Percentiles rank a stretch among this genome's conserved stretches.
These are phyloP conservation scores for Phrynocephalus guinanensis DNA, from an alignment of 2,797 vertebrate species.

Conservation along the genomic window DNA sequence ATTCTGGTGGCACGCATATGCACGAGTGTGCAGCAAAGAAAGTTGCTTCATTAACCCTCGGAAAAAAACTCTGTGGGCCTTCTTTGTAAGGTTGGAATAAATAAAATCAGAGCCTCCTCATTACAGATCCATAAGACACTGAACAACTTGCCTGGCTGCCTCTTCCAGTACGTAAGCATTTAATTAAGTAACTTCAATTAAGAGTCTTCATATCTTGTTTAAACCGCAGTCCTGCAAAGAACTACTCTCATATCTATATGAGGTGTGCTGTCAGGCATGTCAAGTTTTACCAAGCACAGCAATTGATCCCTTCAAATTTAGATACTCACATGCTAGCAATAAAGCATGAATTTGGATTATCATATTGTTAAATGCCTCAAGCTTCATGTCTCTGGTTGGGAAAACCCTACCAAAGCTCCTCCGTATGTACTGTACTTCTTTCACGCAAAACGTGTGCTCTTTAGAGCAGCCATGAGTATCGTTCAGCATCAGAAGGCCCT, in stretches of 20 bases:
- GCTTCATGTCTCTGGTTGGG: neutral
- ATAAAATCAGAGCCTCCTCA: neutral
- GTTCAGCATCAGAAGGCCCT: neutral
- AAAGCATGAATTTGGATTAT: neutral
- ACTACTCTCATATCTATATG: neutral
- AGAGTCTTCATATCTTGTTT: neutral
- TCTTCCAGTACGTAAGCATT: slow-evolving; percentile 8
- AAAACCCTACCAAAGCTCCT: neutral
- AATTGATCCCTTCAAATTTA: slow-evolving; percentile 3
- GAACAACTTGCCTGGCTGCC: neutral
- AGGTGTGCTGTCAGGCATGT: neutral
- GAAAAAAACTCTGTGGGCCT: neutral
- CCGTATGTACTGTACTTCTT: neutral
- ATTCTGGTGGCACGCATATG: neutral
- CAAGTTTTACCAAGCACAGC: neutral
- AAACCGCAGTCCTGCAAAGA: neutral
- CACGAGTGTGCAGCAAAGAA: neutral
- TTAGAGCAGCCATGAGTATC: neutral
- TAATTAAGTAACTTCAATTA: neutral
- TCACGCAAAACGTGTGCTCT: neutral
- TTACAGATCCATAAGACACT: neutral
- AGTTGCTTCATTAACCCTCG: neutral
- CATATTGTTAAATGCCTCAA: neutral
- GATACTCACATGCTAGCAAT: neutral
- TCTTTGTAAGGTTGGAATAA: neutral